phyloP scores from a whole-genome alignment of 2,888 invertebrate genomes.

The Stenurella melanura region DNA sequence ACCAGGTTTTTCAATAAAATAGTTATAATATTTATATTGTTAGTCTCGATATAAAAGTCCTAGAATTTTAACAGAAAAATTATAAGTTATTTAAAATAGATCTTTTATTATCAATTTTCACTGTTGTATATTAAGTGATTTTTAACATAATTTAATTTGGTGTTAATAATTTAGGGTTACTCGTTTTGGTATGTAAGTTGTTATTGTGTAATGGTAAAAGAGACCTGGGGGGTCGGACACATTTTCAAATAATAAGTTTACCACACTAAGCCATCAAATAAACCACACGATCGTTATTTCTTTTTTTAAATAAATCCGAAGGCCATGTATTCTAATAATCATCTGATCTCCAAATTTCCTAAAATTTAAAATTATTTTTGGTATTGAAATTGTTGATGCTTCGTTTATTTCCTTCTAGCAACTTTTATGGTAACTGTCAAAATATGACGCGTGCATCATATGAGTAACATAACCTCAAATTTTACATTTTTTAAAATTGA shows the following conservation, averaged over 20 bases:
- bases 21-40: slow-evolving; percentile 55
- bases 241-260: slow-evolving; percentile 18
- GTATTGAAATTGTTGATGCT: too few relatives aligned
- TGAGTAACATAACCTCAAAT: too few relatives aligned
- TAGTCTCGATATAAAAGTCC: slow-evolving; percentile 53
- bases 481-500: too few relatives aligned
- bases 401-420: too few relatives aligned
- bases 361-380: neutral
- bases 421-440: too few relatives aligned
- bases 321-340: neutral
- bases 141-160: slow-evolving; percentile 64
- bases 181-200: slow-evolving; percentile 60
- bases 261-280: neutral
- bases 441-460: too few relatives aligned
- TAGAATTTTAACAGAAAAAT: slow-evolving; percentile 55
- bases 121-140: slow-evolving; percentile 60
- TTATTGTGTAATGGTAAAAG: slow-evolving; percentile 44
- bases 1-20: slow-evolving; percentile 61
- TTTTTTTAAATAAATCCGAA: neutral
- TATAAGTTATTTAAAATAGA: slow-evolving; percentile 56
- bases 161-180: slow-evolving; percentile 64
- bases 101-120: slow-evolving; percentile 61
- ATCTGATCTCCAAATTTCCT: neutral
- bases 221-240: slow-evolving; percentile 28
- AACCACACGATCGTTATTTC: neutral